Evolutionary conservation across 2,888 invertebrate genomes (phyloP), one percentile per base, ranked within the genome.

Genomic region (Andricus curvator): DNA sequence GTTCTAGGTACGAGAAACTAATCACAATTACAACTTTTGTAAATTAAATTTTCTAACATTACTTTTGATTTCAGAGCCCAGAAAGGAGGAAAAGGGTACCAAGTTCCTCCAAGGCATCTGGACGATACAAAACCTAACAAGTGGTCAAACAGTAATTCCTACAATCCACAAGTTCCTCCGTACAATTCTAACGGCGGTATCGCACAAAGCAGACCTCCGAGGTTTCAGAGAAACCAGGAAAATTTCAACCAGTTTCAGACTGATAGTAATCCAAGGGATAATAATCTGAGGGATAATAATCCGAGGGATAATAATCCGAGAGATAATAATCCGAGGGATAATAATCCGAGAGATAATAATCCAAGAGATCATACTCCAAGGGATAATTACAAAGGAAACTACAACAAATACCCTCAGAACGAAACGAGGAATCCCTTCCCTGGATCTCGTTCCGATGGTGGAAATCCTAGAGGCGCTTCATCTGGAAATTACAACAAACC

Each of bases 201-300:
- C n/a, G 87, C 90, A 79, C 92, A 91, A 81, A 87, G 85, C 8
- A 95, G 94, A 87, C 95, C 95, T 33, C 95, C 95, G 6, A 92
- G 95, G 81, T 95, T 95, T 89, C 95, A 95, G 88, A 94, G 93
- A 85, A 95, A 94, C 83, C 89, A 89, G 65, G 92, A 92, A 41
- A 78, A 79, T 41, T 86, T 89, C 9, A 88, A 81, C 80, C 86
- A 87, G 62, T 80, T 88, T 80, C 88, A 89, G 62, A 87, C 86
- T 65, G 89, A 91, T 60, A 85, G 78, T 79, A 82, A 81, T n/a
- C 84, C 70, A 48, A 88, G 86, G 78, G 78, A 81, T 51, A 84
- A 84, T 77, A 81, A 81, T n/a, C 84, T 66, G 44, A 88, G 86
- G 84, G 85, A 78, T 60, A 85, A 79, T 79, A 81, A 81, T n/a